Evolutionary conservation across 2,113 vertebrate genomes (phyloP).

Genomic region (Calyptommatus sinebrachiatus): DNA sequence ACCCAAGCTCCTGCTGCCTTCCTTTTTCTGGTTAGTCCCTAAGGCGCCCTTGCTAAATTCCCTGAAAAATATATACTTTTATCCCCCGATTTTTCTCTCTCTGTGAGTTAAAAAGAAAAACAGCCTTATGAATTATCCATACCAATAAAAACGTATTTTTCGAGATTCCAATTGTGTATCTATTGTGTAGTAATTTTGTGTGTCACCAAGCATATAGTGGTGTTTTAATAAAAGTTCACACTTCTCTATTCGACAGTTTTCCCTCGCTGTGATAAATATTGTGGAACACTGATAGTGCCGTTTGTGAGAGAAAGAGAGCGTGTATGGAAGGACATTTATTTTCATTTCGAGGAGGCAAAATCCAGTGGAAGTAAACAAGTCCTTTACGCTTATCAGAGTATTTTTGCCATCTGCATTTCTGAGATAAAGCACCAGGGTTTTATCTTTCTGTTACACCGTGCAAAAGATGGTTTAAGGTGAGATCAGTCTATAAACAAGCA

Average conservation of each 20-base stretch:
- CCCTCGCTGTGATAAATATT: slow-evolving; percentile 20
- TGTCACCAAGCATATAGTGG: not conserved
- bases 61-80: no score
- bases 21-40: no score
- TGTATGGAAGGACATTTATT: slow-evolving; percentile 37
- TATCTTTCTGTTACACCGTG: not conserved
- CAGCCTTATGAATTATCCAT: not conserved
- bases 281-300: not conserved
- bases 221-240: slow-evolving; percentile 18
- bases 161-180: not conserved
- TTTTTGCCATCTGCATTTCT: slow-evolving; percentile 23
- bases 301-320: not conserved
- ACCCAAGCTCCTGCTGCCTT: no score
- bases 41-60: not conserved
- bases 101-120: not conserved
- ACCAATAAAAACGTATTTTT: not conserved
- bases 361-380: slow-evolving; percentile 47
- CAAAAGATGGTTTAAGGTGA: accelerated
- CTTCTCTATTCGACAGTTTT: not conserved
- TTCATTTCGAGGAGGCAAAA: slow-evolving; percentile 43
- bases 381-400: slow-evolving; percentile 40
- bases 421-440: slow-evolving; percentile 33
- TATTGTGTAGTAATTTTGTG: not conserved
- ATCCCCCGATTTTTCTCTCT: no score
- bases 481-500: accelerated